Evolutionary conservation across 2,888 invertebrate genomes (phyloP).

Genomic region (Cylloceria caligata): DNA sequence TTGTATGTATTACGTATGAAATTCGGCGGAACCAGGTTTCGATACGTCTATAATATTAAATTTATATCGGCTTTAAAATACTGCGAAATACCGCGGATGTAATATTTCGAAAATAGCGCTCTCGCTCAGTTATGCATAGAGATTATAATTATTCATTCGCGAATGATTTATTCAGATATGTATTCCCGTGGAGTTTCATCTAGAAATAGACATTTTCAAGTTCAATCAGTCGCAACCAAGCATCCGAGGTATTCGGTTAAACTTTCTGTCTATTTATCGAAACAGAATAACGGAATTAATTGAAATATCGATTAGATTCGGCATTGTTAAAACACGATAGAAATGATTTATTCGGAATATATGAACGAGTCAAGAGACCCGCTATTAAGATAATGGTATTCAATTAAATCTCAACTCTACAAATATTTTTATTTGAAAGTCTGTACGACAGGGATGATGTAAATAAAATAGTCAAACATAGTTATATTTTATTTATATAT

Average conservation of each 20-base stretch:
- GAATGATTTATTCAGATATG: conserved; percentile 12
- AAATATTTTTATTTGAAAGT: background rate
- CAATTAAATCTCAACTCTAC: background rate
- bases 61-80: conserved; percentile 31
- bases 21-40: conserved; percentile 13
- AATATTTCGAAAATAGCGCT: background rate
- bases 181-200: conserved; percentile 10
- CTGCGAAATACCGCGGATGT: background rate
- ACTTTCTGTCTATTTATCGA: background rate
- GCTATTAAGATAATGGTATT: background rate
- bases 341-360: conserved; percentile 7
- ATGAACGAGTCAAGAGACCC: background rate
- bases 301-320: conserved; percentile 18
- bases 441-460: background rate
- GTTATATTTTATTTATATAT: too few relatives aligned
- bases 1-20: conserved; percentile 19
- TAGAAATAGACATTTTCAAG: conserved; percentile 11
- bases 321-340: background rate
- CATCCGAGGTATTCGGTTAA: background rate
- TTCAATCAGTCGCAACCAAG: conserved; percentile 1
- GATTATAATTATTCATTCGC: conserved; percentile 13
- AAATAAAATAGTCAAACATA: background rate
- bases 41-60: background rate
- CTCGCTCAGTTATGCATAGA: background rate
- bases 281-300: background rate